Base-by-base conservation (phyloP, 2,113 vertebrate species). In the Platycercus adscitus region DNA sequence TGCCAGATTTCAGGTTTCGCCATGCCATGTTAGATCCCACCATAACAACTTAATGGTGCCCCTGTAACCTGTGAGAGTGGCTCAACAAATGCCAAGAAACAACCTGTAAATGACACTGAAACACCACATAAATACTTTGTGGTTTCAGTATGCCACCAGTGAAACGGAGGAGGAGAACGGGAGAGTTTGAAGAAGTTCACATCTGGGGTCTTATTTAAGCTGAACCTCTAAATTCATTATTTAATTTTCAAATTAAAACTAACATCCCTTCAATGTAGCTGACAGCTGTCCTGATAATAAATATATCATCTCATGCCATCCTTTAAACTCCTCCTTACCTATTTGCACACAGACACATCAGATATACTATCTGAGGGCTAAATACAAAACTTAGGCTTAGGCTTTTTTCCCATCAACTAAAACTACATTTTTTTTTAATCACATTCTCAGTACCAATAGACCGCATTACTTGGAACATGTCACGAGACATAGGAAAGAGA, bases 1-100 rank as follows among this genome's bases (percentile, higher is more conserved):
- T 3, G 3, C 17, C 63, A 88, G 24, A 73, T 31, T 75, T 68
- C 52, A 91, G 26, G 19, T 76, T 69, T 91, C 35, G 17, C 26
- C 12, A 7, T 1, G 2, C 44, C 52, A 41, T 26, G 13, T 49
- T 56, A 80, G 73, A 53, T n/a, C 14, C 3, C 2, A 39, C 6
- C 55, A 44, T 20, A 81, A 84, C 17, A 72, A 89, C 20, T 43
- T 12, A 77, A 19, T 15, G 26, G 37, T 88, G n/a, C 2, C 25
- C n/a, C n/a, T 70, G 10, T 18, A 64, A 44, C 12, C 23, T 49
- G 35, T 43, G 53, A 80, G 19, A 91, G n/a, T 6, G 4, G 23
- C 49, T 69, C 70, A 79, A 72, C 33, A 95, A 88, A 81, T 41
- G 39, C 29, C 52, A 75, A 88, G 43, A 91, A 86, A 41, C 31